phyloP scores from a whole-genome alignment of 1,140 invertebrate genomes.

The Diuraphis noxia region DNA sequence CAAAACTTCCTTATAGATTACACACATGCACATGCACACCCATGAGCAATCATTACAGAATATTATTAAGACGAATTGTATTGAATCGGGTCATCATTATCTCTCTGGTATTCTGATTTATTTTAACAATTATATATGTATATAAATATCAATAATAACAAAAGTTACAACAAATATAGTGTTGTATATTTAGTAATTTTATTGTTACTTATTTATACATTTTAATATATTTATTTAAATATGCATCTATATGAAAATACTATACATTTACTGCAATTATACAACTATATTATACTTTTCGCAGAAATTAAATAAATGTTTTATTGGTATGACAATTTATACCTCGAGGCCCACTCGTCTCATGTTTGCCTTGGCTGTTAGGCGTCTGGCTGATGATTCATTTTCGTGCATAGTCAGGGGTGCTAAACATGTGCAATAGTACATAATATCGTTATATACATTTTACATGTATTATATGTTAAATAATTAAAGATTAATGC shows the following conservation, averaged over 20 bases:
- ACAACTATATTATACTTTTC: background rate
- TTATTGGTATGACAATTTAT: background rate
- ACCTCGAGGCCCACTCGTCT: slow-evolving; percentile 32
- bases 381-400: slow-evolving; percentile 45
- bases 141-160: background rate
- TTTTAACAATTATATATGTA: background rate
- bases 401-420: background rate
- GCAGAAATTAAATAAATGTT: background rate
- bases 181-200: background rate
- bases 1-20: background rate
- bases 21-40: background rate
- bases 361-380: slow-evolving; percentile 48
- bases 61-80: background rate
- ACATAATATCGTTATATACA: too few relatives aligned
- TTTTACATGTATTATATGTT: background rate
- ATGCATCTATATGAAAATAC: background rate
- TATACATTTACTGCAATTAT: too few relatives aligned
- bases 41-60: background rate
- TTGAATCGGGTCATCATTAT: background rate
- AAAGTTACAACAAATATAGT: background rate
- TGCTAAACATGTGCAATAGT: slow-evolving; percentile 16
- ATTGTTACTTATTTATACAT: background rate
- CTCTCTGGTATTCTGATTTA: background rate
- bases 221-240: background rate
- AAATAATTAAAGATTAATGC: background rate